Evolutionary conservation across 1,140 invertebrate species (phyloP).

Genomic region (Eciton burchellii): DNA sequence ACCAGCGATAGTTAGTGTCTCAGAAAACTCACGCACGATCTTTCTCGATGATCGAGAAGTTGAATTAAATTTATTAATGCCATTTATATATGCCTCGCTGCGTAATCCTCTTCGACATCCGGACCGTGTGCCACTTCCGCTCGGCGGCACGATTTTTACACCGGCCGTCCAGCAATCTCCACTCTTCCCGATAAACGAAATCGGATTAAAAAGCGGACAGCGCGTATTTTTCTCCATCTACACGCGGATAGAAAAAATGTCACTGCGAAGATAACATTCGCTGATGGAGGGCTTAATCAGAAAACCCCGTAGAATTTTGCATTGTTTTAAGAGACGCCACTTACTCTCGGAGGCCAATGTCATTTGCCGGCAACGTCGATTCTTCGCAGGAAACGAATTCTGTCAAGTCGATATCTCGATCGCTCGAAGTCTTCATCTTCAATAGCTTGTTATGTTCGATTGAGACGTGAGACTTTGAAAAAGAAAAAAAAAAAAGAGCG

Average conservation of each 20-base stretch:
- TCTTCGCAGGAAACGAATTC: not conserved
- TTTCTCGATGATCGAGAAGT: conserved; percentile 31
- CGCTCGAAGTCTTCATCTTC: too few relatives aligned
- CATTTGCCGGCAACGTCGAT: not conserved
- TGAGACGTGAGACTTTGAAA: too few relatives aligned
- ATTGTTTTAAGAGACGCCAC: not conserved
- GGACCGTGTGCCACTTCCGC: conserved; percentile 54
- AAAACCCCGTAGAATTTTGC: conserved; percentile 21
- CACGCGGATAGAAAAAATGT: conserved; percentile 53
- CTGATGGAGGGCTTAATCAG: not conserved
- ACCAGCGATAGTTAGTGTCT: not conserved
- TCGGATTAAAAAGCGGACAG: conserved; percentile 73
- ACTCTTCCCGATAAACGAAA: conserved; percentile 73
- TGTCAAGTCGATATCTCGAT: too few relatives aligned
- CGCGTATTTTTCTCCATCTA: conserved; percentile 54
- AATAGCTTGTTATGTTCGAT: too few relatives aligned
- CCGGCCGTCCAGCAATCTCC: conserved; percentile 51
- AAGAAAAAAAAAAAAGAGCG: too few relatives aligned
- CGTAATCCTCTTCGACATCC: conserved; percentile 66
- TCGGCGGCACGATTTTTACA: conserved; percentile 62
- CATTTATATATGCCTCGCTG: not conserved
- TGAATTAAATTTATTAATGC: conserved; percentile 53
- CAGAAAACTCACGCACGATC: not conserved
- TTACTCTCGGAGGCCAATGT: not conserved
- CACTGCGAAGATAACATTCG: conserved; percentile 39